Percentiles rank a stretch among this genome's conserved stretches.
Evolutionary conservation across 2,797 vertebrate genomes (phyloP).

Genomic region (Lacerta agilis): DNA sequence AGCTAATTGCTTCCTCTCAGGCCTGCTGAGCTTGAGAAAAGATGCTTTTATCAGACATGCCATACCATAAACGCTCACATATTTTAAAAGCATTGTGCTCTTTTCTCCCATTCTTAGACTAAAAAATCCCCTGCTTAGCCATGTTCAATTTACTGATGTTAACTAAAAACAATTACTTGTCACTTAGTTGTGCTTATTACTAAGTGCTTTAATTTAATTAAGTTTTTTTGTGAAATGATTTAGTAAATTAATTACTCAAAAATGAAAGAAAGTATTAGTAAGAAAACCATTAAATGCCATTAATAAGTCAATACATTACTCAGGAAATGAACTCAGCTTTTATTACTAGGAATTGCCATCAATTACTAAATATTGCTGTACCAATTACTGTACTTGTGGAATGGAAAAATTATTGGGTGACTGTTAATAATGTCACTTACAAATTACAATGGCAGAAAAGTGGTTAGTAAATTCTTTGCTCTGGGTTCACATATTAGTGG

Average conservation of each 20-base stretch:
- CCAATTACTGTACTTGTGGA: conserved; percentile 75
- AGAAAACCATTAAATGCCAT: conserved; percentile 76
- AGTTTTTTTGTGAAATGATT: conserved; percentile 71
- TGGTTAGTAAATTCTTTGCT: conserved; percentile 64
- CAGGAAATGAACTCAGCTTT: conserved; percentile 76
- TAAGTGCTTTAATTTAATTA: conserved; percentile 74
- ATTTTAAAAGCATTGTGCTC: conserved; percentile 49
- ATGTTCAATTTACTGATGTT: conserved; percentile 37
- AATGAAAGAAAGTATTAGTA: conserved; percentile 76
- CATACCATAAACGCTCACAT: conserved; percentile 57
- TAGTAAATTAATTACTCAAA: conserved; percentile 77
- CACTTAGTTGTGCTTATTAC: conserved; percentile 48
- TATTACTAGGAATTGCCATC: conserved; percentile 78
- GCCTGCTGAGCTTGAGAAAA: conserved; percentile 46
- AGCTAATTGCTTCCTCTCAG: conserved; percentile 64
- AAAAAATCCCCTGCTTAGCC: conserved; percentile 35
- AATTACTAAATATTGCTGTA: conserved; percentile 73
- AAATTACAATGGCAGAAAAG: conserved; percentile 66
- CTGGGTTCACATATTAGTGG: conserved; percentile 41
- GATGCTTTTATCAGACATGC: conserved; percentile 45
- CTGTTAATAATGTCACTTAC: conserved; percentile 75
- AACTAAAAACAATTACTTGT: conserved; percentile 60
- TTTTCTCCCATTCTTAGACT: conserved; percentile 6
- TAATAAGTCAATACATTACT: conserved; percentile 82
- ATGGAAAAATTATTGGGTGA: conserved; percentile 74